Conservation (phyloP, 2,888 invertebrate species). For the Linnaemya vulpina region DNA sequence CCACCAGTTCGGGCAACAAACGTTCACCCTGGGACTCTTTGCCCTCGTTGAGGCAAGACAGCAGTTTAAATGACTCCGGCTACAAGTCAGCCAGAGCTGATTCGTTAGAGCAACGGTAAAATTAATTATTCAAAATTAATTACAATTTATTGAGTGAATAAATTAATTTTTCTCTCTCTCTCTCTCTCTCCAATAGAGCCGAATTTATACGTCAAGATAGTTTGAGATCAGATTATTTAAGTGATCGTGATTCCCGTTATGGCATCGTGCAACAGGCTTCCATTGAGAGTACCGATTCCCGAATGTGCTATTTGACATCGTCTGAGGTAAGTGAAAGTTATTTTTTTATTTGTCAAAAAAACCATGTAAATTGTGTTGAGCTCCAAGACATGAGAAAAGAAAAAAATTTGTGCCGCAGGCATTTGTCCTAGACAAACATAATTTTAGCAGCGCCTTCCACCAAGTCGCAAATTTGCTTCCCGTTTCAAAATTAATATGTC, state of each 20-base stretch:
- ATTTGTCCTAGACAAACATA: too few species aligned
- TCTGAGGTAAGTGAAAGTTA: constrained; percentile 92
- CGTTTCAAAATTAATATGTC: too few species aligned
- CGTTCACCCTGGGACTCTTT: constrained; percentile 94
- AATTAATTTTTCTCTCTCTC: constrained; percentile 7
- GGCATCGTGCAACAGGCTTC: constrained; percentile 97
- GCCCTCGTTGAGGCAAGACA: constrained; percentile 92
- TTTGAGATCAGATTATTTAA: constrained; percentile 94
- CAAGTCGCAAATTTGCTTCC: too few species aligned
- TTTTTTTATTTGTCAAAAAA: neutral
- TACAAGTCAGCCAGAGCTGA: constrained; percentile 93
- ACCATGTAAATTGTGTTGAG: constrained; percentile 52
- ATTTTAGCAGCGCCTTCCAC: too few species aligned
- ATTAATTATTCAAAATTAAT: neutral
- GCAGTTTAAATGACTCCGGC: constrained; percentile 93
- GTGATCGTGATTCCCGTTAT: constrained; percentile 93
- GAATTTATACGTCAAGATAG: constrained; percentile 95
- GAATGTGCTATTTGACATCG: constrained; percentile 96
- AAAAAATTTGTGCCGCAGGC: too few species aligned
- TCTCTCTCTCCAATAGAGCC: constrained; percentile 84
- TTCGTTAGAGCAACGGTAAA: constrained; percentile 93
- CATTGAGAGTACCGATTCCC: constrained; percentile 96
- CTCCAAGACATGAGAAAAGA: neutral
- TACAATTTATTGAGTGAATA: too few species aligned
- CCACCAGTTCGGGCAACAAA: constrained; percentile 85